Conservation (phyloP, 1,140 invertebrate species). For the Sminthurinus signatus region DNA sequence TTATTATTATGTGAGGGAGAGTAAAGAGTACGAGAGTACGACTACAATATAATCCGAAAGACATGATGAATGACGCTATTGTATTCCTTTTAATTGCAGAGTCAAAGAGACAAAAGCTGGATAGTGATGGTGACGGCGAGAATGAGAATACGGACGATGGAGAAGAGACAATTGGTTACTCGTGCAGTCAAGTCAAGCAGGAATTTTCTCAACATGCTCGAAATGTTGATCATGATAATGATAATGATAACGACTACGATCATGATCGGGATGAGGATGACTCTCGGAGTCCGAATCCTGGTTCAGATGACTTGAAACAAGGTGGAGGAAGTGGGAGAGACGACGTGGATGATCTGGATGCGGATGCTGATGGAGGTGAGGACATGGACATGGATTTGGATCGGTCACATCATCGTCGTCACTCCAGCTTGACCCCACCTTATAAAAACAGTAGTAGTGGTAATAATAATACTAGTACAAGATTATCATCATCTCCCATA, state of each 20-base stretch:
- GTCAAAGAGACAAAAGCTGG: conserved; percentile 37
- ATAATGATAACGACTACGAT: too few relatives aligned
- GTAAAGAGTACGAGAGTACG: not conserved
- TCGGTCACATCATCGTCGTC: too few relatives aligned
- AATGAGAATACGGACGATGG: conserved; percentile 27
- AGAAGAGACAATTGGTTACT: conserved; percentile 27
- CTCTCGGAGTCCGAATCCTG: conserved; percentile 16
- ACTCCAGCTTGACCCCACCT: not conserved
- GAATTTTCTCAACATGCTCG: not conserved
- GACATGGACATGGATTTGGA: too few relatives aligned
- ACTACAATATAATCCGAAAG: not conserved
- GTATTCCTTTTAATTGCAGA: conserved; percentile 32
- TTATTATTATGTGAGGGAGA: too few relatives aligned
- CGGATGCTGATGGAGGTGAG: too few relatives aligned
- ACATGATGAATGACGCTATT: conserved; percentile 15
- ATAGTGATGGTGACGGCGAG: conserved; percentile 28
- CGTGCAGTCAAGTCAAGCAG: conserved; percentile 4
- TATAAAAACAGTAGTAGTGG: too few relatives aligned
- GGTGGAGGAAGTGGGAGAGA: conserved; percentile 1
- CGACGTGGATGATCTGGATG: not conserved
- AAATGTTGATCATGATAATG: too few relatives aligned
- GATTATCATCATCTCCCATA: too few relatives aligned
- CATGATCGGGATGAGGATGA: conserved; percentile 16
- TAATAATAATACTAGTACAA: too few relatives aligned
- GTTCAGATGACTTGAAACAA: conserved; percentile 9